Conservation (phyloP, 2,888 invertebrate species). For the Eupithecia subfuscata region DNA sequence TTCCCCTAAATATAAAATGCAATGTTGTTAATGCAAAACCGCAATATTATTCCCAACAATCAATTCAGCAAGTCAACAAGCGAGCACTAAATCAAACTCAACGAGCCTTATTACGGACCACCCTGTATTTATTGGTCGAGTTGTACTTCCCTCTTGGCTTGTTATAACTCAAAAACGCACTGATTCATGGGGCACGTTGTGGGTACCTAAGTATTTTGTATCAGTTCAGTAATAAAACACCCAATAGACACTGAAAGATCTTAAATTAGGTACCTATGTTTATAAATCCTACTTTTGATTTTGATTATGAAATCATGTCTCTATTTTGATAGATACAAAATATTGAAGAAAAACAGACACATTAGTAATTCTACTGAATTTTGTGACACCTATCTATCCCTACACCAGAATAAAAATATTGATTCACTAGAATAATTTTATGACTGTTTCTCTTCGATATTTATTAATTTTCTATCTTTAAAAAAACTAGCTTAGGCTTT, state of each 20-base stretch:
- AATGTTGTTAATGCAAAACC: conserved; percentile 10
- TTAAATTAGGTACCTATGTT: neutral
- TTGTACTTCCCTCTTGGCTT: conserved; percentile 35
- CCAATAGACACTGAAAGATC: neutral
- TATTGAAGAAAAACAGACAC: too few relatives aligned
- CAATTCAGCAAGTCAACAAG: conserved; percentile 26
- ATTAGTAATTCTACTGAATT: too few relatives aligned
- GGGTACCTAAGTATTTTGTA: neutral
- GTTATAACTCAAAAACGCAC: conserved; percentile 34
- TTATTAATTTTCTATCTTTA: too few relatives aligned
- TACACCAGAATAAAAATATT: too few relatives aligned
- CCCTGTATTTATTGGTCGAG: conserved; percentile 38
- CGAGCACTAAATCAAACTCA: conserved; percentile 29
- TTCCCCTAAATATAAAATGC: neutral
- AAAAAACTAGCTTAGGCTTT: too few relatives aligned
- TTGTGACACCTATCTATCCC: too few relatives aligned
- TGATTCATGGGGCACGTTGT: conserved; percentile 19
- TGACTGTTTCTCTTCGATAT: too few relatives aligned
- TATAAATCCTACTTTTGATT: too few relatives aligned
- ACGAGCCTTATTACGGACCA: conserved; percentile 33
- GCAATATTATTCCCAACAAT: conserved; percentile 17
- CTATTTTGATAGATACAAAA: too few relatives aligned
- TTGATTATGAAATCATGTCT: too few relatives aligned
- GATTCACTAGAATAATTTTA: too few relatives aligned
- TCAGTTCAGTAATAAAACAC: neutral